Percentiles rank a stretch among this genome's conserved stretches.
phyloP scores from a whole-genome alignment of 2,797 vertebrate genomes.

The Tinamus major region DNA sequence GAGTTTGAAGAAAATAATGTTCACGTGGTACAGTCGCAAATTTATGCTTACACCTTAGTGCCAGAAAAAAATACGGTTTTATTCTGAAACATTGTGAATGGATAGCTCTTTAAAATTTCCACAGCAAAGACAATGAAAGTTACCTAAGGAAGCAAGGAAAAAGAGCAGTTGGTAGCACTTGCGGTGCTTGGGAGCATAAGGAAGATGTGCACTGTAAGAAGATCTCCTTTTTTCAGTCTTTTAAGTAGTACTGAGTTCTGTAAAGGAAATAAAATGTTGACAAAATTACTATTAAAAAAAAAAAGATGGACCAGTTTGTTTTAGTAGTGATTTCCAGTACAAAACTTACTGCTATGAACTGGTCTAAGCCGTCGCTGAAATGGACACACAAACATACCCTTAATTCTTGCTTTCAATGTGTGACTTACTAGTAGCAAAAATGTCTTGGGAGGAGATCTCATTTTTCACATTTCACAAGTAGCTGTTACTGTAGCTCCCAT shows the following conservation, averaged over 20 bases:
- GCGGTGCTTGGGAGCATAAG: not conserved
- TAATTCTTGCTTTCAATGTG: not conserved
- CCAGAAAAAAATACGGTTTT: not conserved
- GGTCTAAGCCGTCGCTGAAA: not conserved
- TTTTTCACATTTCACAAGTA: not conserved
- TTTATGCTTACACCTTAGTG: not conserved
- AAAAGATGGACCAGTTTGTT: not conserved
- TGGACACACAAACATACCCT: not conserved
- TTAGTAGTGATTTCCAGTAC: not conserved
- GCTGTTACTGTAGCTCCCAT: not conserved
- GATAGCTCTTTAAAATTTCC: not conserved
- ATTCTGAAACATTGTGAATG: not conserved
- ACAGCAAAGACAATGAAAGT: not conserved
- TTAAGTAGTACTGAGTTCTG: not conserved
- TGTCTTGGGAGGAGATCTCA: not conserved
- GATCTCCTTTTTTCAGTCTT: too few species aligned
- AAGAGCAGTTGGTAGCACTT: not conserved
- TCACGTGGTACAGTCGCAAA: not conserved
- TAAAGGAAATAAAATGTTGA: not conserved
- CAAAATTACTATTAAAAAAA: not conserved
- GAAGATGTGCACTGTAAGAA: not conserved
- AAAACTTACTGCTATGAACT: not conserved
- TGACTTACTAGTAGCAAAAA: not conserved
- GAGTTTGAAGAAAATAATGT: not conserved
- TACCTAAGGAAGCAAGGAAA: not conserved